Evolutionary conservation across 1,140 invertebrate genomes (phyloP).

Genomic region (Brachionus plicatilis): DNA sequence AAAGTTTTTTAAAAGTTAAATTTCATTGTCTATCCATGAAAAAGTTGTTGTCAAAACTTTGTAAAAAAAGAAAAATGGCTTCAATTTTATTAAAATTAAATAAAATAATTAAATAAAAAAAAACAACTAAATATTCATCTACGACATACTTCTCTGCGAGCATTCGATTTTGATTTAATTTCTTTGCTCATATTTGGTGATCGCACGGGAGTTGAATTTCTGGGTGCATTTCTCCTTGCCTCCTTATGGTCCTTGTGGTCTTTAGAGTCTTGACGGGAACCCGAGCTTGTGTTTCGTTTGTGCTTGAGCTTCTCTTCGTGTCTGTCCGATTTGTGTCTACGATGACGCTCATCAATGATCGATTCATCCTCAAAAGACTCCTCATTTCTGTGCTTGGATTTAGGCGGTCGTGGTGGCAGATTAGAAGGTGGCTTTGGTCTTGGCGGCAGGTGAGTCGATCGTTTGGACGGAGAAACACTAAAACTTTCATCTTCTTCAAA

Average conservation of each 20-base stretch:
- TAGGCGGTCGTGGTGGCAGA: slow-evolving; percentile 11
- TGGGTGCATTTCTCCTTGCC: not conserved
- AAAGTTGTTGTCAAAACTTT: too few species aligned
- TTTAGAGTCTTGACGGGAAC: not conserved
- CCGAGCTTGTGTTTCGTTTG: not conserved
- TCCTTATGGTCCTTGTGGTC: not conserved
- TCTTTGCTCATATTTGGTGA: not conserved
- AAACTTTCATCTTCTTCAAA: slow-evolving; percentile 1
- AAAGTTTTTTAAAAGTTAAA: too few species aligned
- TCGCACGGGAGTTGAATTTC: not conserved
- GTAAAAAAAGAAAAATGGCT: too few species aligned
- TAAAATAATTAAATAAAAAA: not conserved
- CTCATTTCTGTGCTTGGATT: not conserved
- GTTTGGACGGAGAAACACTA: not conserved
- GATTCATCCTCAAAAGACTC: not conserved
- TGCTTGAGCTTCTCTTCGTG: not conserved
- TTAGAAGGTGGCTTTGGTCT: not conserved
- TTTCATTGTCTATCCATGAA: too few species aligned
- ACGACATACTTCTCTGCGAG: not conserved
- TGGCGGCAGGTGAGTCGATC: not conserved
- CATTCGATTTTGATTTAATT: not conserved
- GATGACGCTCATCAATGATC: not conserved
- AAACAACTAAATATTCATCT: not conserved
- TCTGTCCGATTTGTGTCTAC: not conserved
- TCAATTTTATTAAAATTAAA: not conserved